These are phyloP conservation scores for Sebastes kiyomatsui DNA, from an alignment of 2,797 vertebrate genomes.

Conservation along the genomic window DNA sequence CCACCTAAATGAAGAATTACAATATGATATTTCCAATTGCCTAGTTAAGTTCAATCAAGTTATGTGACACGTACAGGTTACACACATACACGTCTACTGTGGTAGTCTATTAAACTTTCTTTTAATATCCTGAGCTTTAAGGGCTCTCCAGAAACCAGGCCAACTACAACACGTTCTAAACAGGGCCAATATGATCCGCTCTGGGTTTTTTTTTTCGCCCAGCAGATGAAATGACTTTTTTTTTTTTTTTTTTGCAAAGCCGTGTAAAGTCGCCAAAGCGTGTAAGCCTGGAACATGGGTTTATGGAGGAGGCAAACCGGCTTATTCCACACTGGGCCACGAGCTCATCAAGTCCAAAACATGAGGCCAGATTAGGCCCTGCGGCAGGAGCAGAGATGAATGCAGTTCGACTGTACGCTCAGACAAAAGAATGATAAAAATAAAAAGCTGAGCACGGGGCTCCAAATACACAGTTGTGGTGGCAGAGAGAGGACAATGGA, in stretches of 20 bases:
- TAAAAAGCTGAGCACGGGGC: slow-evolving; percentile 21
- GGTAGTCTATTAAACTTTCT: slow-evolving; percentile 34
- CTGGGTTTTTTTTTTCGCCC: slow-evolving; percentile 9
- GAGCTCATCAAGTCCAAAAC: slow-evolving; percentile 74
- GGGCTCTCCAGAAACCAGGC: slow-evolving; percentile 64
- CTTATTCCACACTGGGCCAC: slow-evolving; percentile 72
- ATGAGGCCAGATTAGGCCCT: slow-evolving; percentile 73
- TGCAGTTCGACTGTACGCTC: slow-evolving; percentile 21
- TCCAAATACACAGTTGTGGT: slow-evolving; percentile 35
- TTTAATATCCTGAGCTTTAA: slow-evolving; percentile 45
- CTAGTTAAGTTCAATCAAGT: background rate
- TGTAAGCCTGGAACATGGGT: slow-evolving; percentile 70
- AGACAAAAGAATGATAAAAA: slow-evolving; percentile 57
- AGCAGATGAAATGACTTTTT: slow-evolving; percentile 66
- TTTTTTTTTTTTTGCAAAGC: slow-evolving; percentile 54
- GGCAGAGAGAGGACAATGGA: slow-evolving; percentile 47
- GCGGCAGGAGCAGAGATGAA: slow-evolving; percentile 45
- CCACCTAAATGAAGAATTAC: no score
- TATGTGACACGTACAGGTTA: slow-evolving; percentile 26
- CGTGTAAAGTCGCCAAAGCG: slow-evolving; percentile 71
- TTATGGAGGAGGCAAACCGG: slow-evolving; percentile 74
- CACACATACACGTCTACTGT: slow-evolving; percentile 23
- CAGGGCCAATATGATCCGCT: slow-evolving; percentile 55
- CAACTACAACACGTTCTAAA: slow-evolving; percentile 56
- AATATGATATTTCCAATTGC: no score